phyloP scores from a whole-genome alignment of 1,140 invertebrate species.

The Ceratosolen solmsi region DNA sequence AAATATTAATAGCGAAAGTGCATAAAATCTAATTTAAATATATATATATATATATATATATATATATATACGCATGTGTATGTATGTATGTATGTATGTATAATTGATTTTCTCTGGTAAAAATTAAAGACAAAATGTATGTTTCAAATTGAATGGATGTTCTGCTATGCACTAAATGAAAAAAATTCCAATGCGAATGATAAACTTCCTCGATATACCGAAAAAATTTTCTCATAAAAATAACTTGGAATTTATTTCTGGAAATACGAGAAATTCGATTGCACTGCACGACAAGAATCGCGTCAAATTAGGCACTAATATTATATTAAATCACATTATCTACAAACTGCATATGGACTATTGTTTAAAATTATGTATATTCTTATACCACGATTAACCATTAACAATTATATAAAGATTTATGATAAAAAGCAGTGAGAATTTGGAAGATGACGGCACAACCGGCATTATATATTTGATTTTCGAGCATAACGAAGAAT shows the following conservation, averaged over 20 bases:
- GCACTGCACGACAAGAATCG: not conserved
- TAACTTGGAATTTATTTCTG: conserved; percentile 6
- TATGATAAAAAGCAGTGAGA: too few species aligned
- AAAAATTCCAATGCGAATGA: not conserved
- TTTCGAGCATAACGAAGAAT: too few species aligned
- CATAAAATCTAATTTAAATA: too few species aligned
- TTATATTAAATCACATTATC: not conserved
- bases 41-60: too few species aligned
- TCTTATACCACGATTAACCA: too few species aligned
- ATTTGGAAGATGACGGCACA: too few species aligned
- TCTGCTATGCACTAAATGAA: not conserved
- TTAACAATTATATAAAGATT: too few species aligned
- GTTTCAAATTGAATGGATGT: not conserved
- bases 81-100: too few species aligned
- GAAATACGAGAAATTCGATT: not conserved
- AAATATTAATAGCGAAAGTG: too few species aligned
- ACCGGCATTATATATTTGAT: too few species aligned
- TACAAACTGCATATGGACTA: not conserved
- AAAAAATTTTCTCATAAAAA: conserved; percentile 8
- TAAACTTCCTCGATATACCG: not conserved
- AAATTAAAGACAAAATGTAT: not conserved
- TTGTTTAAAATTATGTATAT: too few species aligned
- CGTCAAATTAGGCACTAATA: not conserved
- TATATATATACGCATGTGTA: too few species aligned
- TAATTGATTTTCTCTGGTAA: not conserved